Percentiles rank a stretch among this genome's conserved stretches.
phyloP scores from a whole-genome alignment of 2,113 vertebrate genomes.

The Butorides virescens region DNA sequence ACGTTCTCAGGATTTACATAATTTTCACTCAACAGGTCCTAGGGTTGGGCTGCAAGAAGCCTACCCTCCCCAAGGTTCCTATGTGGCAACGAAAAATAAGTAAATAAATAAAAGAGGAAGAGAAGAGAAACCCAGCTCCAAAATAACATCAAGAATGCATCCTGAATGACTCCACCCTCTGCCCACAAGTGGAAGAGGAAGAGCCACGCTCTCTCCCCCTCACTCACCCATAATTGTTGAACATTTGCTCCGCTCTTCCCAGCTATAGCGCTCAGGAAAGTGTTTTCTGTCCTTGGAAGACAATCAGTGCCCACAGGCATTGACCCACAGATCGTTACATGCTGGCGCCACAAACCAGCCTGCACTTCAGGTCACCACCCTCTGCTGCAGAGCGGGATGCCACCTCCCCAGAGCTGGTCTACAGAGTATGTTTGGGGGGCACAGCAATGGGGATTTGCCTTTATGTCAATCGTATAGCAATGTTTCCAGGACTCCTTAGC shows the following conservation, averaged over 20 bases:
- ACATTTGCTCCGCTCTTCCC: background rate
- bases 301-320: background rate
- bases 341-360: background rate
- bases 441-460: background rate
- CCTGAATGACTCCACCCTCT: background rate
- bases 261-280: background rate
- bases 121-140: background rate
- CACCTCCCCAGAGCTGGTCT: background rate
- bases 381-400: background rate
- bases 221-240: background rate
- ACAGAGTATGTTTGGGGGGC: accelerated
- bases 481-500: background rate
- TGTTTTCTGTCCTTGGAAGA: background rate
- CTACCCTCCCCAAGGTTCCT: background rate
- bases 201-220: accelerated
- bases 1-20: slow-evolving; percentile 1
- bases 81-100: background rate
- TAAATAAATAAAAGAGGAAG: slow-evolving; percentile 27
- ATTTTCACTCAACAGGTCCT: slow-evolving; percentile 44
- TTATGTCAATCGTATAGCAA: background rate
- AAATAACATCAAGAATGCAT: slow-evolving; percentile 27
- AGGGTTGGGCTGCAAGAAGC: background rate
- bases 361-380: background rate
- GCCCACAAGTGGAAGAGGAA: background rate
- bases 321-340: background rate